Evolutionary conservation across 2,797 vertebrate species (phyloP), one percentile per base, ranked within the genome.

Genomic region (Alexandromys oeconomus): DNA sequence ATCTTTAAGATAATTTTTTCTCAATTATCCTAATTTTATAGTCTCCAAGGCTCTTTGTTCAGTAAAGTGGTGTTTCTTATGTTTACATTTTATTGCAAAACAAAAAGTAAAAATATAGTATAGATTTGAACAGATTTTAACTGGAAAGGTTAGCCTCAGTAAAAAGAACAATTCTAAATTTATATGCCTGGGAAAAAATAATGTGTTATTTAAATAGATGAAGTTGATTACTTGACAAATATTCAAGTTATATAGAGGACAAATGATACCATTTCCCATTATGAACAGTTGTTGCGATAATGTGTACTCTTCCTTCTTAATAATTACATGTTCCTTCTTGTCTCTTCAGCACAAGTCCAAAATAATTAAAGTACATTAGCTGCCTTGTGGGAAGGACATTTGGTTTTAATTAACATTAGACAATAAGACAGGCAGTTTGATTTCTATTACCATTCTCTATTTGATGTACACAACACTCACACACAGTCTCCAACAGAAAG

Each of bases 361-460:
- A 96, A 96, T 91, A 95, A 96, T 92, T 95, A 98, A 97, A 92
- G 74, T 91, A 93, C 25, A 92, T 97, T 95, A 89, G 87, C 76
- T 97, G 76, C 89, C 93, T 89, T 95, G 69, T 94, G 74, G n/a
- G 88, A 93, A 77, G 80, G 86, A 90, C 46, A 88, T 96, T 97
- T 96, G 89, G 95, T 89, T 97, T 98, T 97, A 97, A 97, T 97
- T 97, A 98, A 97, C 92, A 95, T 89, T 91, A 86, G 94, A 93
- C 77, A 78, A 61, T 95, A 97, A 94, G 84, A 97, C 97, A 97
- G 51, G 48, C 82, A 92, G 89, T 97, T 97, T 96, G 46, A 46
- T 87, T 67, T 87, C 65, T 89, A 92, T 96, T 87, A 74, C 21
- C 27, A 67, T 90, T 93, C 77, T 77, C 73, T 94, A 54, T 95